These are phyloP conservation scores for Tichodroma muraria DNA, from an alignment of 2,113 vertebrate species.

Conservation along the genomic window DNA sequence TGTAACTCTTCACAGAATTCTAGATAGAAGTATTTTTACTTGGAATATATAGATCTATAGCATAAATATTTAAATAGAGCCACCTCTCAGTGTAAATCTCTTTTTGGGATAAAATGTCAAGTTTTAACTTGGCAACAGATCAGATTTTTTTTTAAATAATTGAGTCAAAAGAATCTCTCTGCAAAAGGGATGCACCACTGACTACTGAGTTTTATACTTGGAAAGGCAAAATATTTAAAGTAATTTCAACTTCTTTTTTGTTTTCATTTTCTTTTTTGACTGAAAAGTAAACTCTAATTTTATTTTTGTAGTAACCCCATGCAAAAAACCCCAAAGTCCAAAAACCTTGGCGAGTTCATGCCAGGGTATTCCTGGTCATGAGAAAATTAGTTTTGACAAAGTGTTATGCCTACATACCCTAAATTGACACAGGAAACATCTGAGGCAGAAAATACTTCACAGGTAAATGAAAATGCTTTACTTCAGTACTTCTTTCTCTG, in stretches of 20 bases:
- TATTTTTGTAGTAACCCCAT: slow-evolving; percentile 24
- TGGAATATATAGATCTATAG: slow-evolving; percentile 71
- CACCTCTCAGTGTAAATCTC: slow-evolving; percentile 74
- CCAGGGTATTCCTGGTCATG: background rate
- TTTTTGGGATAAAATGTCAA: slow-evolving; percentile 69
- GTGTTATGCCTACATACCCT: background rate
- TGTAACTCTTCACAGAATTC: slow-evolving; percentile 74
- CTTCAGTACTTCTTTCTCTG: background rate
- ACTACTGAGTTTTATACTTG: slow-evolving; percentile 41
- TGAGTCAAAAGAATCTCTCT: slow-evolving; percentile 54
- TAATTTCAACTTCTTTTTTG: background rate
- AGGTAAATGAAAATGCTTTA: background rate
- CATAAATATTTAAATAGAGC: slow-evolving; percentile 75
- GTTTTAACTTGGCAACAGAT: slow-evolving; percentile 60
- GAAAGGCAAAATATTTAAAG: slow-evolving; percentile 11
- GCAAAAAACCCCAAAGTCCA: background rate
- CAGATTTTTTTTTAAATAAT: slow-evolving; percentile 53
- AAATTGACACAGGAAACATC: background rate
- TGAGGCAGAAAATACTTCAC: background rate
- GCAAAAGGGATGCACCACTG: slow-evolving; percentile 72
- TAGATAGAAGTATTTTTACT: slow-evolving; percentile 81
- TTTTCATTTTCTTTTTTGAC: too few species aligned
- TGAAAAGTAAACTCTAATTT: slow-evolving; percentile 3
- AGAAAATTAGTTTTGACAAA: background rate
- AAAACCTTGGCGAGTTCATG: background rate